Evolutionary conservation across 92 coral and sea anemone genomes (phyloP), one percentile per base, ranked within the genome.

Genomic region (Desmophyllum pertusum): DNA sequence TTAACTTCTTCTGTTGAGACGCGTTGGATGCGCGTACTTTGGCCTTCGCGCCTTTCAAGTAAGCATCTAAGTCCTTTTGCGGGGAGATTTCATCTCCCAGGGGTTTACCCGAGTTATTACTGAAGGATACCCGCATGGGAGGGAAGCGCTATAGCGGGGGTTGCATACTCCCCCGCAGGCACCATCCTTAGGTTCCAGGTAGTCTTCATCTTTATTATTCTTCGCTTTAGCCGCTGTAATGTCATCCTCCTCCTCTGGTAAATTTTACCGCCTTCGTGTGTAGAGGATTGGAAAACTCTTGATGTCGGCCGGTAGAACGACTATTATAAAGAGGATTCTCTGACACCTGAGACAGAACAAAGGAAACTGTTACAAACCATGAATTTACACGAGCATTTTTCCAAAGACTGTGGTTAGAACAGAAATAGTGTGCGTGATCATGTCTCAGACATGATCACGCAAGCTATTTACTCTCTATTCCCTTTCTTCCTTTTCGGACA

Each of bases 21-120:
- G 51, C 79, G 39, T 62, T 82, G 61, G 86, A 72, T 11, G 86
- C 72, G 9, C 86, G 55, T 3, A 29, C 86, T 43, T 55, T 70
- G 27, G 71, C 71, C 23, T 35, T 41, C 7, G 79, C 79, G 3
- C 86, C 71, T 41, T 71, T 72, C 36, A 82, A 10, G 79, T 82
- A 72, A 19, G 45, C n/a, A 5, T 71, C 57, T 23, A 72, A 23
- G 39, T 33, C 70, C 14, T 71, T 6, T 57, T 59, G 39, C 43
- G 0, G 43, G 29, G 21, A 10, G 31, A 59, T 27, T 51, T 67
- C 65, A 35, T 46, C 61, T 51, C 42, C 75, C 40, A 21, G 75
- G 62, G n/a, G 66, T 3, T 79, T 33, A 68, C 13, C 52, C 33
- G 25, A 42, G 4, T 37, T 35, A 3, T 17, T 7, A 30, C 39